Base-by-base conservation (phyloP, 2,888 invertebrate genomes). In the Clepsis dumicolana region DNA sequence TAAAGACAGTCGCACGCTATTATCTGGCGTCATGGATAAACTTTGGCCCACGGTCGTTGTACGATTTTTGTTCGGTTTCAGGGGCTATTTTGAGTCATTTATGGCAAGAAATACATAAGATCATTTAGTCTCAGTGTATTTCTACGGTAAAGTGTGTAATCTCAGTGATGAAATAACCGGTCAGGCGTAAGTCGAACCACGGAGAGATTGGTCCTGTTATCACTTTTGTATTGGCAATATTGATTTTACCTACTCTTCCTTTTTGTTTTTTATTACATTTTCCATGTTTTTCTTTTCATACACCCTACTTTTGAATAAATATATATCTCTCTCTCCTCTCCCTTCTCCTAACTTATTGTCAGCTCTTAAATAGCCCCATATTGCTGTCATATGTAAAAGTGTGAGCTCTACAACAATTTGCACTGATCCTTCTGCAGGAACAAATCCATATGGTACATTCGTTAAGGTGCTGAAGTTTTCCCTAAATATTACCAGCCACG, bases 21-120 rank as follows among this genome's bases (percentile, higher is more conserved):
- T 57, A 52, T 64, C 52, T 27, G 52, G 62, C 38, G 56, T 50
- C 35, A 24, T 50, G 35, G 74, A 74, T 72, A 72, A 70, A 70
- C 71, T 72, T 70, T 72, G 71, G 21, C 71, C 70, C 25, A 14
- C 52, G 12, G 59, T 44, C 41, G 57, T 64, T 59, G 59, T 68
- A 53, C 52, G 41, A 57, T 57, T 57, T 50, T 50, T 48, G 24
- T 35, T 21, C 38, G 21, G 38, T 60, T 25, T 48, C 0, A 18
- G 18, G 18, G 44, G 44, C 44, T 18, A 44, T 44, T 44, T 12
- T 8, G 16, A 44, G 18, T 44, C 18, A 44, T 32, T 44, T 59
- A 24, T 10, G 38, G 16, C n/a, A 41, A 41, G n/a, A 3, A n/a
- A 16, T 41, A 8, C 1, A 2, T 4, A 8, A 44, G 16, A 18